Evolutionary conservation across 2,113 vertebrate genomes (phyloP).

Genomic region (Chrysochloris asiatica): DNA sequence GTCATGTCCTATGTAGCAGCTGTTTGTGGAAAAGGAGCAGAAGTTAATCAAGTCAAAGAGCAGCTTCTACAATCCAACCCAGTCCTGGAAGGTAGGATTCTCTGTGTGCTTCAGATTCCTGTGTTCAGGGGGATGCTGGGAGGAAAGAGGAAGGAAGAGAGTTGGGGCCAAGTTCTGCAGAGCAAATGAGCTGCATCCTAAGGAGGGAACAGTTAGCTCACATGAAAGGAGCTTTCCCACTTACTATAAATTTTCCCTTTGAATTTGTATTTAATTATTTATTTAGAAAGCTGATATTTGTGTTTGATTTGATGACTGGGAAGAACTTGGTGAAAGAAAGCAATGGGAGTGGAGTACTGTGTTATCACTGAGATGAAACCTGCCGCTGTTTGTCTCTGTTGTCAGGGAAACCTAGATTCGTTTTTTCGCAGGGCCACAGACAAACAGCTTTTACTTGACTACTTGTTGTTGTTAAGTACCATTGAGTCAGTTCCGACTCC

Average conservation of each 20-base stretch:
- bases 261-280: background rate
- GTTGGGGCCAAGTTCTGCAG: background rate
- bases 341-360: background rate
- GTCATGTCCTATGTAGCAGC: conserved; percentile 99
- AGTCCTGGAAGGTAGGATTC: conserved; percentile 95
- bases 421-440: background rate
- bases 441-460: no score
- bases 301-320: background rate
- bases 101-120: no score
- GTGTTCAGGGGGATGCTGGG: no score
- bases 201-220: background rate
- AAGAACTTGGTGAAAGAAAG: background rate
- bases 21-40: conserved; percentile 98
- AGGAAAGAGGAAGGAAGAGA: background rate
- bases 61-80: conserved; percentile 99
- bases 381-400: background rate
- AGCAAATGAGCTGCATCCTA: background rate
- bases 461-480: no score
- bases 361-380: background rate
- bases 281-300: background rate
- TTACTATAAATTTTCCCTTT: background rate
- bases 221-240: background rate
- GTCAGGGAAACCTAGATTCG: background rate
- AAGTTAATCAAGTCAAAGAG: conserved; percentile 99
- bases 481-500: no score